Percentiles rank a stretch among this genome's conserved stretches.
phyloP scores from a whole-genome alignment of 2,888 invertebrate genomes.

The Alitta virens region DNA sequence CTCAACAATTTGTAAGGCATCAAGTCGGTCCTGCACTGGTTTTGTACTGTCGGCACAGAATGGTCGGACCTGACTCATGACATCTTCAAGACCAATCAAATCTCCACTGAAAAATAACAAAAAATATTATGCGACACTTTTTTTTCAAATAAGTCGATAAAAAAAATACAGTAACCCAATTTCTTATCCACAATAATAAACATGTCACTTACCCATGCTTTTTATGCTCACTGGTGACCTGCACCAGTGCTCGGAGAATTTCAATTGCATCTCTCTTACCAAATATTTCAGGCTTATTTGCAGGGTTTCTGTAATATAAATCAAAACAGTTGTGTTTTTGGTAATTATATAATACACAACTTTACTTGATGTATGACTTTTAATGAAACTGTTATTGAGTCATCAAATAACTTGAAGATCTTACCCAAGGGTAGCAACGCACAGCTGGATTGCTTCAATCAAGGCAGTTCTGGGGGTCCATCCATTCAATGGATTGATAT shows the following conservation, averaged over 20 bases:
- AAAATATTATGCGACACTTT: no score
- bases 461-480: slow-evolving; percentile 35
- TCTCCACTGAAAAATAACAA: slow-evolving; percentile 25
- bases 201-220: neutral
- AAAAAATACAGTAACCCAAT: no score
- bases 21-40: slow-evolving; percentile 43
- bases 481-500: slow-evolving; percentile 20
- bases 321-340: no score
- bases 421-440: slow-evolving; percentile 36
- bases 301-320: no score
- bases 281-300: no score
- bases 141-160: no score
- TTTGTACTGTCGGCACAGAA: slow-evolving; percentile 47
- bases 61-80: slow-evolving; percentile 41
- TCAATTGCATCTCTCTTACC: neutral
- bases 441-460: slow-evolving; percentile 33
- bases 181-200: no score
- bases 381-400: neutral
- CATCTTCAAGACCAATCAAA: slow-evolving; percentile 38
- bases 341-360: neutral
- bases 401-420: no score
- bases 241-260: neutral
- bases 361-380: neutral
- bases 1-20: slow-evolving; percentile 45
- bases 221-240: neutral